phyloP scores from a whole-genome alignment of 2,797 vertebrate genomes.

The Distichodus sexfasciatus region DNA sequence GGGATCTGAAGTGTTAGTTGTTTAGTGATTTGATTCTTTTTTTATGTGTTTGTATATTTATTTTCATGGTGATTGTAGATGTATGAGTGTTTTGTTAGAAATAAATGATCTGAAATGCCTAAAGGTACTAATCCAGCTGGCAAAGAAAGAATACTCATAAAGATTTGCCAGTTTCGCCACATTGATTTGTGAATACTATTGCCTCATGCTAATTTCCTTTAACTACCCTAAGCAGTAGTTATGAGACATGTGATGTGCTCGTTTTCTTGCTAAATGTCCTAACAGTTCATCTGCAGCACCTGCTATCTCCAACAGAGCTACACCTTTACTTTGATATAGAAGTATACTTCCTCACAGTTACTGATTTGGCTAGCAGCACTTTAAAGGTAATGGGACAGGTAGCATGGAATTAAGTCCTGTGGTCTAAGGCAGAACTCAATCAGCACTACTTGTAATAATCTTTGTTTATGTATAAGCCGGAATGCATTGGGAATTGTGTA shows the following conservation, averaged over 20 bases:
- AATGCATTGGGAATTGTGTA: neutral
- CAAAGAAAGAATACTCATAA: neutral
- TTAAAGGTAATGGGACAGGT: no score
- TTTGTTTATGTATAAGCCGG: neutral
- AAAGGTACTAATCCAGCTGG: constrained; percentile 26
- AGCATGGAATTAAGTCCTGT: neutral
- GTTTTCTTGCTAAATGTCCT: no score
- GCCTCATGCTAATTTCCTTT: neutral
- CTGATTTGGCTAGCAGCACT: no score
- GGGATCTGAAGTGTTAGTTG: constrained; percentile 15
- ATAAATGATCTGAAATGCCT: constrained; percentile 14
- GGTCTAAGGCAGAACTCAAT: no score
- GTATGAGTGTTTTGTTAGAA: constrained; percentile 10
- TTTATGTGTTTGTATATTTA: neutral
- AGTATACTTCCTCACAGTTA: no score
- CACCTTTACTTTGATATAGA: no score
- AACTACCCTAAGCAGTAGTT: neutral
- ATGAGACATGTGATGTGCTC: no score
- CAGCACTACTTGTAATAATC: neutral
- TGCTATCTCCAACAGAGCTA: no score
- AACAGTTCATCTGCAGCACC: no score
- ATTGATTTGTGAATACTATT: constrained; percentile 5
- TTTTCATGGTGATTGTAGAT: neutral
- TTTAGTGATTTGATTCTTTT: constrained; percentile 7
- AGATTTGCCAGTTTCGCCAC: neutral